Evolutionary conservation across 2,113 vertebrate genomes (phyloP).

Genomic region (Chiloscyllium plagiosum): DNA sequence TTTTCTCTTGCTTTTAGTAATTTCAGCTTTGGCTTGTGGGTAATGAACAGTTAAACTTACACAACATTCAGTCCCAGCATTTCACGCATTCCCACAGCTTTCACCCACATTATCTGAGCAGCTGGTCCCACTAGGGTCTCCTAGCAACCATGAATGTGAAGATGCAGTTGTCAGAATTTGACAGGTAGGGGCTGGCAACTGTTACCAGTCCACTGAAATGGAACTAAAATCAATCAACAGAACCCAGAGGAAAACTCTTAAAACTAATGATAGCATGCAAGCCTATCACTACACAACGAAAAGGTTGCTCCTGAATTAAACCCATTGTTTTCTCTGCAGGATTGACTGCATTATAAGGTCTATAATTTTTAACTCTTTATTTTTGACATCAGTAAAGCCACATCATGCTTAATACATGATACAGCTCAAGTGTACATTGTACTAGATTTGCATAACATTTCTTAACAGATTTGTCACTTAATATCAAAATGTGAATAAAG

Average conservation of each 20-base stretch:
- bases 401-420: not conserved
- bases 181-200: not conserved
- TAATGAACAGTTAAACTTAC: not conserved
- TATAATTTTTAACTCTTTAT: not conserved
- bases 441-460: not conserved
- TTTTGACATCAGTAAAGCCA: not conserved
- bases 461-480: not conserved
- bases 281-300: not conserved
- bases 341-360: not conserved
- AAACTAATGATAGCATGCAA: not conserved
- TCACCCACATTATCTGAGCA: conserved; percentile 13
- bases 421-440: not conserved
- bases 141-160: conserved; percentile 24
- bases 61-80: not conserved
- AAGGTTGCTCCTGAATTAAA: not conserved
- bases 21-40: not conserved
- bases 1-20: not conserved
- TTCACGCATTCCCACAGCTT: not conserved
- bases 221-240: conserved; percentile 10
- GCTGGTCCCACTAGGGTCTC: conserved; percentile 16
- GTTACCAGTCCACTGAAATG: not conserved
- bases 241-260: not conserved
- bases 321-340: not conserved
- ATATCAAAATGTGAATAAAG: not conserved
- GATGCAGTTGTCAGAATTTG: conserved; percentile 27